These are phyloP conservation scores for Molanna angustata DNA, from an alignment of 2,888 invertebrate genomes.

Conservation along the genomic window DNA sequence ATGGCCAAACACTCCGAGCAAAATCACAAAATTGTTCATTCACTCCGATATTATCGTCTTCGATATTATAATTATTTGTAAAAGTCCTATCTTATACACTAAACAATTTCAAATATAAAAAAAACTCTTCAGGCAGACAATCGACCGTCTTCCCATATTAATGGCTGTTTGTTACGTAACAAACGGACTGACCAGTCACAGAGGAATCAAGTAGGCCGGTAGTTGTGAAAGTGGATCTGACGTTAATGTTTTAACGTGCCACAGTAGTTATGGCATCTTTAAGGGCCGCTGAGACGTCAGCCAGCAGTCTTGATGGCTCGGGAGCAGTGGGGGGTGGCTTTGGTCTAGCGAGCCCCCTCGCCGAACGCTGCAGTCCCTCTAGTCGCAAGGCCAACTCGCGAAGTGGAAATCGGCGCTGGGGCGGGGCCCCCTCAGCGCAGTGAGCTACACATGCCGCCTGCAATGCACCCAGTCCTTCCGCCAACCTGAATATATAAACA, in stretches of 20 bases:
- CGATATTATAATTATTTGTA: too few species aligned
- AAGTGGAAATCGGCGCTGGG: slow-evolving; percentile 86
- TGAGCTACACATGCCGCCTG: slow-evolving; percentile 81
- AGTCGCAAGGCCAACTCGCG: slow-evolving; percentile 70
- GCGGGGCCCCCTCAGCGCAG: slow-evolving; percentile 76
- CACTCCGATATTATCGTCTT: too few species aligned
- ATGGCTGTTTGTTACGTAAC: neutral
- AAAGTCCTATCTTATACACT: too few species aligned
- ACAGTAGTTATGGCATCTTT: slow-evolving; percentile 47
- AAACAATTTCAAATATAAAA: too few species aligned
- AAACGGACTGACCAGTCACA: neutral
- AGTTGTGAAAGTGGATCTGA: neutral
- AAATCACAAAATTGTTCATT: too few species aligned
- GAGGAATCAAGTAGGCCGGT: neutral
- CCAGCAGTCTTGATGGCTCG: slow-evolving; percentile 59
- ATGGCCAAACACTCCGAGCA: too few species aligned
- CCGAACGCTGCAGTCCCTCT: slow-evolving; percentile 66
- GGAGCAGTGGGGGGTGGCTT: slow-evolving; percentile 45
- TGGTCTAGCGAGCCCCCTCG: slow-evolving; percentile 44
- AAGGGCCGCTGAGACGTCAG: slow-evolving; percentile 70
- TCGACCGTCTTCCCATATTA: too few species aligned
- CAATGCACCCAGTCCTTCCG: slow-evolving; percentile 60
- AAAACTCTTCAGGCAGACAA: too few species aligned
- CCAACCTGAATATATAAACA: too few species aligned
- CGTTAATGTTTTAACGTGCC: slow-evolving; percentile 21